Evolutionary conservation across 2,113 vertebrate genomes (phyloP).

Genomic region (Tragelaphus strepsiceros): DNA sequence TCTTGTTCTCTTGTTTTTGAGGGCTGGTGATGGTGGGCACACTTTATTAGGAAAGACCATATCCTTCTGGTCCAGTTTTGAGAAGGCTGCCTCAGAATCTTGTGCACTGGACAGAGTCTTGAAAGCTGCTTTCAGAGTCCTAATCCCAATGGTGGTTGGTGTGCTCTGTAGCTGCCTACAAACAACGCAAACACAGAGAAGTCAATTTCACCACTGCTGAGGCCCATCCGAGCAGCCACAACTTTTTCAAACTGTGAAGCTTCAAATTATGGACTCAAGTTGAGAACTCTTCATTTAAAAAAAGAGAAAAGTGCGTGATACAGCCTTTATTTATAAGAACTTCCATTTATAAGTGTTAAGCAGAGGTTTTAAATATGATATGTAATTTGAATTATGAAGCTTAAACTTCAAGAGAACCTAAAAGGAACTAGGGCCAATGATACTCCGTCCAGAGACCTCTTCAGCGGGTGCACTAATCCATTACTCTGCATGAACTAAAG

Average conservation of each 20-base stretch:
- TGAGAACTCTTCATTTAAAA: not conserved
- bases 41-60: constrained; percentile 74
- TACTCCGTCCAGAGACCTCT: not conserved
- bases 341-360: not conserved
- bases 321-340: not conserved
- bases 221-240: not conserved
- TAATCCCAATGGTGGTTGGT: constrained; percentile 71
- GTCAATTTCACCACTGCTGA: not conserved
- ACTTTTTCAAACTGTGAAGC: not conserved
- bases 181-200: constrained; percentile 64
- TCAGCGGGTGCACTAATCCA: not conserved
- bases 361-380: not conserved
- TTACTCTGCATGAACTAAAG: not conserved
- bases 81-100: constrained; percentile 76
- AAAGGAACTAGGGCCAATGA: not conserved
- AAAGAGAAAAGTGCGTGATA: not conserved
- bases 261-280: not conserved
- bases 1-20: constrained; percentile 74
- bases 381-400: not conserved
- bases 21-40: constrained; percentile 73
- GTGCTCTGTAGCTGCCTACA: constrained; percentile 71
- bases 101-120: constrained; percentile 73
- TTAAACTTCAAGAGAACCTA: not conserved
- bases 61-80: constrained; percentile 83
- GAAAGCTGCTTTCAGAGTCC: constrained; percentile 83